Base-by-base conservation (phyloP, 2,113 vertebrate species). In the Cyanistes caeruleus region DNA sequence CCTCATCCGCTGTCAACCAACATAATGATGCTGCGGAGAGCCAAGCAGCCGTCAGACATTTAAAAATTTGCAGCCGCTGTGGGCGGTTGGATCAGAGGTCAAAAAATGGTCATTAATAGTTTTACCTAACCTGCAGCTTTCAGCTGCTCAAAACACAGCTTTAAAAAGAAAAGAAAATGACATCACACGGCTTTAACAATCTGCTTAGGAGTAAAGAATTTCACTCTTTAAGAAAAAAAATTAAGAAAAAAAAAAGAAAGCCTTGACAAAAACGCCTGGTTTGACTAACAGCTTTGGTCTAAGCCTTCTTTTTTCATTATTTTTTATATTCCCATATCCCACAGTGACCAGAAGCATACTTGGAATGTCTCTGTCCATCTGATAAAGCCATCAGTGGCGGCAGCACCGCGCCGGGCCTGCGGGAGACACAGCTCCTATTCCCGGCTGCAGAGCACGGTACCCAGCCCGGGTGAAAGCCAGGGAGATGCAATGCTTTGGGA, bases 341-440 rank as follows among this genome's bases (percentile, higher is more conserved):
- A 95, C 89, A 91, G 85, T 93, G 96, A 94, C 95, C 92, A 96
- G 93, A 95, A 93, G 79, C 89, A 97, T 97, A 96, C 74, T 95
- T 97, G 90, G 83, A 97, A 97, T 96, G 95, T 88, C 91, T 98
- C 89, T 94, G 95, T 95, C 92, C 93, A 95, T 97, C 93, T 97
- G 96, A 97, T 97, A 97, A 97, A 97, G 79, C 96, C 91, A 97
- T 97, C 90, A 91, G 83, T 52, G 27, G 86, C 94, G 52, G 56
- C 76, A 90, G 76, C 84, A 77, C 87, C 0, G 0, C 2, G 0
- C 49, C 0, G 1, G 62, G 87, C 53, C 67, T 39, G 1, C 1
- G 2, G 70, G 70, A 77, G 59, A 84, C 43, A 37, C 24, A 52
- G 78, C 78, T 97, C 94, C 73, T 79, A 74, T 94, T 95, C 95